Conservation (phyloP, 2,113 vertebrate genomes). For the Craseonycteris thonglongyai region DNA sequence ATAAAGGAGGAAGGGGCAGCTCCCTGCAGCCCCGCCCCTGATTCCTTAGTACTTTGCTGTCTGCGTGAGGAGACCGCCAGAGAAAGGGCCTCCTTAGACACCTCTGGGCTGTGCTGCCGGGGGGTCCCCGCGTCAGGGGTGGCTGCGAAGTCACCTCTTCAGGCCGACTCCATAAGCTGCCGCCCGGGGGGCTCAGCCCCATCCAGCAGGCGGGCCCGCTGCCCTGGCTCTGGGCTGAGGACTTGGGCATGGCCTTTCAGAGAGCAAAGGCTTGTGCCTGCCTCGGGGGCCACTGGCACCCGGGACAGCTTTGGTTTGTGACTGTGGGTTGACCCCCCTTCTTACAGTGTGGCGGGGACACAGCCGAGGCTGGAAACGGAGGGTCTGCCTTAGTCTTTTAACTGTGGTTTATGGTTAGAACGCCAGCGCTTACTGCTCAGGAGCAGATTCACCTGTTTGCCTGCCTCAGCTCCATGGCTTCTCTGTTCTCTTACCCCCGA, state of each 20-base stretch:
- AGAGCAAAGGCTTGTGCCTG: neutral
- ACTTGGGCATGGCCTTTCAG: neutral
- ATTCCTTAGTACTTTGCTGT: neutral
- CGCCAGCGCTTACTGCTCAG: neutral
- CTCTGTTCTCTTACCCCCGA: neutral
- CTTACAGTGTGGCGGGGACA: neutral
- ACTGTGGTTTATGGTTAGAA: neutral
- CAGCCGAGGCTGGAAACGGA: neutral
- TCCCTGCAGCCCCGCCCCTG: neutral
- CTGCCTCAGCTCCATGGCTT: rapidly evolving
- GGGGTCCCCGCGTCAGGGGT: neutral
- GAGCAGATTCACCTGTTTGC: neutral
- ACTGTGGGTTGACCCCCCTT: neutral
- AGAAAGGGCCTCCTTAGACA: neutral
- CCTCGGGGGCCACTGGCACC: neutral
- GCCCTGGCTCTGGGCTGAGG: neutral
- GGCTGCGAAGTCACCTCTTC: neutral
- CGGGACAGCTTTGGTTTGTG: neutral
- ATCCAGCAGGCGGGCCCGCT: neutral
- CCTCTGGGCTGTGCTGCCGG: neutral
- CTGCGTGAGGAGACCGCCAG: neutral
- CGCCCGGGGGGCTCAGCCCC: neutral
- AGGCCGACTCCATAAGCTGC: neutral
- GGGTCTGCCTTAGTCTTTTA: neutral
- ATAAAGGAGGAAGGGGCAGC: neutral